A percentile compares a stretch with the other conserved stretches of the same genome.
Conservation (phyloP, 2,113 vertebrate genomes). For the Rousettus leschenaultii region DNA sequence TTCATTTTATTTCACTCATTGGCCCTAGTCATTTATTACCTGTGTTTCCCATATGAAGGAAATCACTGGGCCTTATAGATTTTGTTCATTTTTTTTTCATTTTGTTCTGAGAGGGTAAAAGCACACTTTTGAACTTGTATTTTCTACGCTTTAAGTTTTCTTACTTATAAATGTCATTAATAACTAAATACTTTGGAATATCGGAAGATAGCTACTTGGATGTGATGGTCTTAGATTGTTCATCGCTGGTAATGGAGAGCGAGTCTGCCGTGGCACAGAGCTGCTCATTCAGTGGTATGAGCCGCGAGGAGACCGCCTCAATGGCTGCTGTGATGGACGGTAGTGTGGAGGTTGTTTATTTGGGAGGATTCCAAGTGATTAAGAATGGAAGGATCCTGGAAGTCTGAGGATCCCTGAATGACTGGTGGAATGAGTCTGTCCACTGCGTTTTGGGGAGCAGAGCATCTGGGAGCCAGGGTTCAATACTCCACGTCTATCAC, state of each 20-base stretch:
- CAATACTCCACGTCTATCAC: accelerated
- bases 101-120: not conserved
- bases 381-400: not conserved
- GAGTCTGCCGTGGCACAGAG: not conserved
- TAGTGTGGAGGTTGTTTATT: not conserved
- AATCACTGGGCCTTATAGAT: not conserved
- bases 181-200: not conserved
- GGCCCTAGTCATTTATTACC: not conserved
- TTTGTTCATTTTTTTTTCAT: not conserved
- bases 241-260: not conserved
- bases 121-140: not conserved
- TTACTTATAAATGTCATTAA: not conserved
- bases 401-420: no score
- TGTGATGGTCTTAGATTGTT: not conserved
- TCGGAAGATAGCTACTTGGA: not conserved
- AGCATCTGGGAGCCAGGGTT: accelerated
- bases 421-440: not conserved
- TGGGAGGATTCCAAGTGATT: not conserved
- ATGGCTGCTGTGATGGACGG: not conserved
- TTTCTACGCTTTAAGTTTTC: not conserved
- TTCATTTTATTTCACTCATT: not conserved
- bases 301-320: not conserved
- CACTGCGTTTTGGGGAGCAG: not conserved
- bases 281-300: accelerated
- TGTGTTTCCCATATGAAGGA: not conserved